Conservation (phyloP, 1,140 invertebrate species). For the Drosophila ambigua region DNA sequence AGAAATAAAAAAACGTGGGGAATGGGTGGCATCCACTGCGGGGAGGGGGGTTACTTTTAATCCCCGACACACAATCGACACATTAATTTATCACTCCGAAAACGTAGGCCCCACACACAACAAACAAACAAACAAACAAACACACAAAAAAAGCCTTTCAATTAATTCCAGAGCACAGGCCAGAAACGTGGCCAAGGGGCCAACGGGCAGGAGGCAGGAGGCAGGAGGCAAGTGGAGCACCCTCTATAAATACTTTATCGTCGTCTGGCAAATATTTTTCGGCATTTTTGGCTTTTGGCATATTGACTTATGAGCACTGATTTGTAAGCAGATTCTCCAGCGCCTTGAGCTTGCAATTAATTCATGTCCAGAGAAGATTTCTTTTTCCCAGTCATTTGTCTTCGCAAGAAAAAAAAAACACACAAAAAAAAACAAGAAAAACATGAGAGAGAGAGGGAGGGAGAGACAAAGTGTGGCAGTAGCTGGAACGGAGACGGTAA, state of each 20-base stretch:
- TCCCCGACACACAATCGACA: constrained; percentile 79
- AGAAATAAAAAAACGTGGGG: constrained; percentile 18
- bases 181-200: constrained; percentile 1
- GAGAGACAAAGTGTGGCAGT: too few relatives aligned
- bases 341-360: constrained; percentile 71
- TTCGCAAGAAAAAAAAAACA: constrained; percentile 4
- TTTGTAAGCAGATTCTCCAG: constrained; percentile 77
- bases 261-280: constrained; percentile 54
- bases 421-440: background rate
- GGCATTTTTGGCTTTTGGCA: constrained; percentile 75
- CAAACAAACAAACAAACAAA: constrained; percentile 41
- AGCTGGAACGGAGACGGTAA: constrained; percentile 30
- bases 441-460: background rate
- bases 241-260: constrained; percentile 77
- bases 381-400: constrained; percentile 43
- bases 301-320: constrained; percentile 80
- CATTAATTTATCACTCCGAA: constrained; percentile 78
- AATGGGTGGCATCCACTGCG: background rate
- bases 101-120: constrained; percentile 35
- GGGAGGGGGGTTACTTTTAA: constrained; percentile 68
- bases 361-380: constrained; percentile 61
- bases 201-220: too few relatives aligned
- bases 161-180: constrained; percentile 74
- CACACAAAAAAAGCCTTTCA: constrained; percentile 67
- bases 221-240: background rate